Base-by-base conservation (phyloP, 2,113 vertebrate genomes). In the Micromys minutus region DNA sequence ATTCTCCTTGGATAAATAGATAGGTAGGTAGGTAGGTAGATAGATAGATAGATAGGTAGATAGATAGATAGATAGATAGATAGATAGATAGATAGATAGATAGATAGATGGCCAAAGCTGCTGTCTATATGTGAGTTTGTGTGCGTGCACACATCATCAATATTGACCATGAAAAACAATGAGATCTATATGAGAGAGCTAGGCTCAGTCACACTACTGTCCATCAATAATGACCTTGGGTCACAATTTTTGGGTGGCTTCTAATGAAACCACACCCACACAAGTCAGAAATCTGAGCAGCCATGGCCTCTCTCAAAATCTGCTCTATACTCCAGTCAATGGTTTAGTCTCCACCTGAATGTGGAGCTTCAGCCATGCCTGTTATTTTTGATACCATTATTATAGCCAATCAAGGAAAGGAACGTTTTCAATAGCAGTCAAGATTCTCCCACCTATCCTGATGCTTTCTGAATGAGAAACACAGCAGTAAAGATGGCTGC, bases 361-460 rank as follows among this genome's bases (percentile, higher is more conserved):
- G 22, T 22, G n/a, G 69, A 26, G 59, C 79, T 92, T 65, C n/a
- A 57, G 36, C 59, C 61, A 74, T 79, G 76, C 47, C 69, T 94
- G 77, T 89, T 95, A 45, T 83, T 92, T 88, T 74, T 83, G 72
- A 87, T 16, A 31, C 34, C 76, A 61, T 84, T 84, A 63, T 92
- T 87, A 90, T 11, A 55, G 42, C 87, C 71, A 71, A 86, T 76
- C 81, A 84, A 52, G 34, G 45, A 77, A 92, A 94, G 76, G 2
- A 47, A 92, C 71, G n/a, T 47, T 72, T 93, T 80, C 86, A 75
- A 72, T 81, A 87, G 71, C 19, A 72, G 71, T n/a, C 21, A 83
- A 85, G 77, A 91, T 47, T 89, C 91, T 45, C 42, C 31, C 75
- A 79, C 92, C 74, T 95, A 45, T 83, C 93, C 83, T 50, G 52